Conservation (phyloP, 2,113 vertebrate species). For the Kobus ellipsiprymnus region DNA sequence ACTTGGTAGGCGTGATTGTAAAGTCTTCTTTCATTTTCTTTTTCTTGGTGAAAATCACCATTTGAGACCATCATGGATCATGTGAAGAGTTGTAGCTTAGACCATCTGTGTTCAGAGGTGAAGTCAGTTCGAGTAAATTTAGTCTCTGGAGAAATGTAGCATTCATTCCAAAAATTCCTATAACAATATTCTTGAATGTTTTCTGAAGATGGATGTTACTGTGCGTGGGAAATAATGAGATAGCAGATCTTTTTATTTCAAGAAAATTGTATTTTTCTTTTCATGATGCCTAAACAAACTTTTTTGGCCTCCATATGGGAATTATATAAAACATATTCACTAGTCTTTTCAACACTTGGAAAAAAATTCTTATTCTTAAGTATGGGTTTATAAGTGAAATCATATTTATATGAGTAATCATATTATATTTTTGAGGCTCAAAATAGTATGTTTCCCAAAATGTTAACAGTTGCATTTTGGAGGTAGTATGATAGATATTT, state of each 20-base stretch:
- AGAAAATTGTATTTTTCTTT: not conserved
- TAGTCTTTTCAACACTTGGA: constrained; percentile 25
- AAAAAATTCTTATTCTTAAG: not conserved
- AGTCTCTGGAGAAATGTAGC: not conserved
- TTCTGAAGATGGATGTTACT: not conserved
- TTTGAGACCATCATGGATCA: not conserved
- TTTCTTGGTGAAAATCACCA: not conserved
- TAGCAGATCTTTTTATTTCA: not conserved
- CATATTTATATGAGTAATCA: constrained; percentile 36
- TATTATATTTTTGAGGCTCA: constrained; percentile 42
- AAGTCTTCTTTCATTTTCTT: not conserved
- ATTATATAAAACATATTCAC: not conserved
- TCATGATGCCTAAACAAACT: not conserved
- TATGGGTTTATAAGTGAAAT: not conserved
- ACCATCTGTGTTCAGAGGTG: not conserved
- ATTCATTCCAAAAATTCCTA: not conserved
- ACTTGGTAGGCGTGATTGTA: not conserved
- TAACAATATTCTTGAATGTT: not conserved
- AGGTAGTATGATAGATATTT: not conserved
- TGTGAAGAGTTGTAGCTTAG: not conserved
- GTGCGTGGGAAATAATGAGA: not conserved
- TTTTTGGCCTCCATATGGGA: not conserved
- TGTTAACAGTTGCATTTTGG: constrained; percentile 8
- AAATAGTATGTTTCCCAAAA: constrained; percentile 36
- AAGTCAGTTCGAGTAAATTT: not conserved